A percentile compares a stretch with the other conserved stretches of the same genome.
phyloP scores from a whole-genome alignment of 2,888 invertebrate species.

The Cecidostiba fungosa region DNA sequence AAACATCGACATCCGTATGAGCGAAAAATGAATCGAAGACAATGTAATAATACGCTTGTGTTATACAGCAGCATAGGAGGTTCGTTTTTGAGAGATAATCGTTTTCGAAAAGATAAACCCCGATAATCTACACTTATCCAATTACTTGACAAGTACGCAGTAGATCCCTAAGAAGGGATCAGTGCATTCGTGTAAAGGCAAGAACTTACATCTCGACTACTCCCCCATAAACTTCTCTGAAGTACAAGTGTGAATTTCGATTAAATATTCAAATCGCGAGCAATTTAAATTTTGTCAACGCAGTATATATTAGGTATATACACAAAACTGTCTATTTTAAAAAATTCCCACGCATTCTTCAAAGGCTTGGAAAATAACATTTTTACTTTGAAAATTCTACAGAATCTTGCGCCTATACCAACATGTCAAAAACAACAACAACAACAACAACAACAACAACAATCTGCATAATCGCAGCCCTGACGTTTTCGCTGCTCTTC shows the following conservation, averaged over 20 bases:
- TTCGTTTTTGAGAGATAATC: background rate
- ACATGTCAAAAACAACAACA: background rate
- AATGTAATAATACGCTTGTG: background rate
- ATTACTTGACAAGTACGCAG: background rate
- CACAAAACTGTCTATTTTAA: background rate
- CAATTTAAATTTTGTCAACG: background rate
- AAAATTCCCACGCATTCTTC: background rate
- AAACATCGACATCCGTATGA: background rate
- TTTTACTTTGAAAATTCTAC: background rate
- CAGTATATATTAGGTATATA: too few species aligned
- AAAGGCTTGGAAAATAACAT: background rate
- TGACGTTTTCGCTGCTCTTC: background rate
- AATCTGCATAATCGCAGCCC: background rate
- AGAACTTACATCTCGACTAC: conserved; percentile 1
- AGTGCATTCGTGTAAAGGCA: background rate
- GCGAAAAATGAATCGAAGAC: too few species aligned
- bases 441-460: background rate
- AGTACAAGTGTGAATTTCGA: background rate
- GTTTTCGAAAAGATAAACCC: background rate
- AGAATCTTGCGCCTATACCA: background rate
- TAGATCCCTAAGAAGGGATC: conserved; percentile 12
- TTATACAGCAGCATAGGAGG: background rate
- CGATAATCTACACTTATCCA: conserved; percentile 13
- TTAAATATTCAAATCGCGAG: background rate
- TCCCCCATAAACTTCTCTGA: background rate